Conservation (phyloP, 2,113 vertebrate genomes). For the Eurypyga helias region DNA sequence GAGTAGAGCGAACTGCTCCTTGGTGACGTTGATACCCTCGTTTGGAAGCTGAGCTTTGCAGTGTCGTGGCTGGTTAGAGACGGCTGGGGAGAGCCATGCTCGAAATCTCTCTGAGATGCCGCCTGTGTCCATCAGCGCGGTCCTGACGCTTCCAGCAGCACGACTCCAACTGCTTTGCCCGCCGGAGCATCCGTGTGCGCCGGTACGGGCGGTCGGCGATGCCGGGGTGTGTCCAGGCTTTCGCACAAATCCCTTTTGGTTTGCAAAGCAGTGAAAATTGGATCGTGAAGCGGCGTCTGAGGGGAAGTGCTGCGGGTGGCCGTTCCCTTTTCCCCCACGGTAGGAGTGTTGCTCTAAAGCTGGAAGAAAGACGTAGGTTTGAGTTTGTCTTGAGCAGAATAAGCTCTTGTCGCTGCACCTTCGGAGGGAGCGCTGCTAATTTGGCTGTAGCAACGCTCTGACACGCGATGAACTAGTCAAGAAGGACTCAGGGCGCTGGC, state of each 20-base stretch:
- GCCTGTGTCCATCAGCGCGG: neutral
- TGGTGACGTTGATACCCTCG: neutral
- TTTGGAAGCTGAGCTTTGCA: neutral
- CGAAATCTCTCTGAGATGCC: neutral
- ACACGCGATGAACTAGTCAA: neutral
- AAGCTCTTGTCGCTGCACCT: neutral
- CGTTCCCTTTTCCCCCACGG: neutral
- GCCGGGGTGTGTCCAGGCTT: neutral
- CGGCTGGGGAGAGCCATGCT: fast-evolving
- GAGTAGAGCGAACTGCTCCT: neutral
- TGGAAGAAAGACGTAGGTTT: neutral
- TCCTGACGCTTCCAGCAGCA: neutral
- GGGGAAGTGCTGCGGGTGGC: neutral
- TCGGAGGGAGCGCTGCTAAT: neutral
- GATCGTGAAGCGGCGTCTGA: neutral
- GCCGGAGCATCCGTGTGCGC: fast-evolving
- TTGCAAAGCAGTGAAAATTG: neutral
- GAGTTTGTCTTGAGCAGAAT: neutral
- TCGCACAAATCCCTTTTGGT: neutral
- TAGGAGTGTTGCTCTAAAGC: neutral
- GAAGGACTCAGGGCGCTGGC: neutral
- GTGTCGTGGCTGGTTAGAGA: neutral
- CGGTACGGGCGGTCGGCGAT: fast-evolving
- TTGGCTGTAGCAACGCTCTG: neutral
- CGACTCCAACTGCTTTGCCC: fast-evolving